Evolutionary conservation across 2,113 vertebrate species (phyloP), one percentile per base, ranked within the genome.

Genomic region (Scomber japonicus): DNA sequence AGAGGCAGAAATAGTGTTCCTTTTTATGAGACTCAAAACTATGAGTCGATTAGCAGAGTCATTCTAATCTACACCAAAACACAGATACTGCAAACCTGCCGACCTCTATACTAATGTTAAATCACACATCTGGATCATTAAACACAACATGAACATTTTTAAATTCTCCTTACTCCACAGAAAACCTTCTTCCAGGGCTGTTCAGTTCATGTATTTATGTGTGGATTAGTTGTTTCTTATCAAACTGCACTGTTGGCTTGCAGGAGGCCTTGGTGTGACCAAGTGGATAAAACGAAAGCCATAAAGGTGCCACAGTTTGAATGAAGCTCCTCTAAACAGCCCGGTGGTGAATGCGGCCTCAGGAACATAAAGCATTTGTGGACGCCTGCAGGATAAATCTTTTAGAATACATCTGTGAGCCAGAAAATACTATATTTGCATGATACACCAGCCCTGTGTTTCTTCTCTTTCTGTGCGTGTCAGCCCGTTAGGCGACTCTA

Each of bases 361-460:
- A 13, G 45, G 68, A 51, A 48, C 31, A 62, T 19, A 44, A 35
- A 78, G 70, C 79, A 46, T 56, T 49, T 44, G 24, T 27, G 57
- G 71, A 88, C 75, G 74, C 84, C 71, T 82, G 56, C 77, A 40
- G 74, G 69, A 81, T 48, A 11, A 30, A 44, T 40, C 57, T 61
- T 35, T 31, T 40, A 13, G 24, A 53, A 5, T 14, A n/a, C 24
- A 17, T 76, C 65, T 83, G 54, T 62, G 48, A 71, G 59, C 50
- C 24, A 71, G 14, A 67, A 86, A 81, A 66, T 27, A 40, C 80
- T 80, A 13, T 71, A 80, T 89, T 83, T 89, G 70, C 81, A 60
- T 80, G 45, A 83, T 59, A 49, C 5, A 49, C 10, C 60, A 5
- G 51, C 24, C 1, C 3, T 54, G 21, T 54, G 19, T 17, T 51